Evolutionary conservation across 1,140 invertebrate species (phyloP).

Genomic region (Formica exsecta): DNA sequence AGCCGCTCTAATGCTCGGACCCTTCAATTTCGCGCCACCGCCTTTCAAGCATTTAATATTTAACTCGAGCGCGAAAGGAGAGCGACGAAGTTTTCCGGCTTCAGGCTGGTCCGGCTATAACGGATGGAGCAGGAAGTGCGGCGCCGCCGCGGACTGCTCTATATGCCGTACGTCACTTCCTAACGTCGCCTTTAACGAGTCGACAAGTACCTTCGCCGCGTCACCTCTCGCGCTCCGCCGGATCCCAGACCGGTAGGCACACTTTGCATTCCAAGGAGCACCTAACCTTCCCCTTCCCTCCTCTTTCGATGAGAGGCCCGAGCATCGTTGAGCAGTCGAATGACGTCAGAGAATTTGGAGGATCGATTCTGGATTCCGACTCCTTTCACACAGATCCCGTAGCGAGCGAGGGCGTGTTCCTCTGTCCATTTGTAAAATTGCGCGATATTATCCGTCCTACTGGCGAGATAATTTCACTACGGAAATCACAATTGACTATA

Average conservation of each 20-base stretch:
- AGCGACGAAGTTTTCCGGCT: conserved; percentile 66
- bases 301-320: conserved; percentile 38
- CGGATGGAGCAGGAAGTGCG: conserved; percentile 47
- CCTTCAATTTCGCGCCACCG: conserved; percentile 79
- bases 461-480: conserved; percentile 26
- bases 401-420: conserved; percentile 18
- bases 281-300: neutral
- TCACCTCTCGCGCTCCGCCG: conserved; percentile 75
- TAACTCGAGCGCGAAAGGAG: conserved; percentile 74
- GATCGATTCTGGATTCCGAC: conserved; percentile 57
- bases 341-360: conserved; percentile 62
- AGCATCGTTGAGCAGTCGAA: conserved; percentile 57
- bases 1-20: conserved; percentile 67
- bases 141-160: conserved; percentile 76
- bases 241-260: conserved; percentile 74
- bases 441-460: neutral
- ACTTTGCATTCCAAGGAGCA: conserved; percentile 80
- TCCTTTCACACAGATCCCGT: neutral
- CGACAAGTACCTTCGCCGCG: conserved; percentile 80
- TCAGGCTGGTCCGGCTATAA: conserved; percentile 36
- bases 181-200: conserved; percentile 84
- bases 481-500: neutral
- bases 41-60: conserved; percentile 84
- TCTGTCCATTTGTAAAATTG: conserved; percentile 24
- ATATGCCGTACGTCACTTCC: conserved; percentile 79